Evolutionary conservation across 2,888 invertebrate species (phyloP).

Genomic region (Polydesmus complanatus): DNA sequence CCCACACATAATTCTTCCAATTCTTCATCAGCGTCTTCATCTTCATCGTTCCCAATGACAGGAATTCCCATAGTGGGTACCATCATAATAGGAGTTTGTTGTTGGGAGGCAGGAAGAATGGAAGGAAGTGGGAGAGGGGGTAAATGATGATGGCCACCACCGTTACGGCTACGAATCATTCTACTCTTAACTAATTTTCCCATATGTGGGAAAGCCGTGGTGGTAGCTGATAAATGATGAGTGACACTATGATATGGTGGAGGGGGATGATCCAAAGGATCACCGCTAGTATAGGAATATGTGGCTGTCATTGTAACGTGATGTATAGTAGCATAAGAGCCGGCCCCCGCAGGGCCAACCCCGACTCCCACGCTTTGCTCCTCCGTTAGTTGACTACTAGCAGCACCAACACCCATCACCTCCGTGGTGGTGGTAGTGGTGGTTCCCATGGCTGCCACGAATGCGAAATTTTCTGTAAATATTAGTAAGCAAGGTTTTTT

Average conservation of each 20-base stretch:
- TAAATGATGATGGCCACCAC: constrained; percentile 4
- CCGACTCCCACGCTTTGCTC: background rate
- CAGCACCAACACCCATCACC: background rate
- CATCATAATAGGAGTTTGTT: constrained; percentile 3
- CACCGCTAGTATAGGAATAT: constrained; percentile 14
- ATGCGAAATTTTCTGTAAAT: background rate
- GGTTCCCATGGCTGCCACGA: background rate
- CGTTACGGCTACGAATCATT: background rate
- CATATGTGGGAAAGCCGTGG: constrained; percentile 11
- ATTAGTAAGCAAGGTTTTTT: background rate
- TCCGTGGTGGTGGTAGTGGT: background rate
- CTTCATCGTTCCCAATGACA: constrained; percentile 9
- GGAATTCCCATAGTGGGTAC: constrained; percentile 9
- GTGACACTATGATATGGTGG: constrained; percentile 13
- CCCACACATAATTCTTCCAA: background rate
- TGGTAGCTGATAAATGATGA: constrained; percentile 13
- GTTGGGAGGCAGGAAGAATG: background rate
- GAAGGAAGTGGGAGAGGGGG: background rate
- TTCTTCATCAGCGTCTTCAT: constrained; percentile 15
- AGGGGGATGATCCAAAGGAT: constrained; percentile 7
- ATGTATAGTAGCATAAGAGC: constrained; percentile 15
- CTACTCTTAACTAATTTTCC: background rate
- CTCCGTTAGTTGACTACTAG: background rate
- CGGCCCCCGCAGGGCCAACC: background rate
- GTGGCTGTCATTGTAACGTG: constrained; percentile 16